Percentiles rank a stretch among this genome's conserved stretches.
phyloP scores from a whole-genome alignment of 2,113 vertebrate genomes.

The Psephotus haematonotus region DNA sequence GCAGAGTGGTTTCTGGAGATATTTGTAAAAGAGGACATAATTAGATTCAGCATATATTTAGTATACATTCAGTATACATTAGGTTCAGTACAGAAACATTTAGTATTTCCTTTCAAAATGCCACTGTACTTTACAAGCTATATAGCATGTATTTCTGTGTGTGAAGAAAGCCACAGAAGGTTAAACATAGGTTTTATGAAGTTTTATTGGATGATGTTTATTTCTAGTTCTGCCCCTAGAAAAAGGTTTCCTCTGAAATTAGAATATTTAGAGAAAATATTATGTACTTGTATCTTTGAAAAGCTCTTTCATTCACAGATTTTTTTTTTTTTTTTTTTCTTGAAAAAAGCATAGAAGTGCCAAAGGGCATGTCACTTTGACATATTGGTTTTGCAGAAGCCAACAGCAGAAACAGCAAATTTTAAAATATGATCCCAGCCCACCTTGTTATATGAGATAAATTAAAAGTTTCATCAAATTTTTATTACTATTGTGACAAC shows the following conservation, averaged over 20 bases:
- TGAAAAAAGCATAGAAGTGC: not conserved
- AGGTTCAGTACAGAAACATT: not conserved
- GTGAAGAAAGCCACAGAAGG: not conserved
- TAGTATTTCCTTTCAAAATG: not conserved
- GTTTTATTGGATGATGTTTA: not conserved
- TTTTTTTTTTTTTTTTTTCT: not conserved
- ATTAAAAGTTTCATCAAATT: conserved; percentile 13
- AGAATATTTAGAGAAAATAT: not conserved
- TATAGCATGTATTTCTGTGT: not conserved
- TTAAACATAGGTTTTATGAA: not conserved
- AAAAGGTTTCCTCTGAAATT: not conserved
- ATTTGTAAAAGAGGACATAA: not conserved
- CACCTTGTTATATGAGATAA: not conserved
- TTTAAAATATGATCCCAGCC: not conserved
- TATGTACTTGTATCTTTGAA: not conserved
- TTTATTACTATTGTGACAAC: conserved; percentile 15
- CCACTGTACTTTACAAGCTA: not conserved
- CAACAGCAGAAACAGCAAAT: not conserved
- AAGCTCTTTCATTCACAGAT: not conserved
- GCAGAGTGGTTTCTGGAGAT: not conserved
- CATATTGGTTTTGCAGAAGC: not conserved
- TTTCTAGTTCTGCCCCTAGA: not conserved
- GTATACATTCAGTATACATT: not conserved
- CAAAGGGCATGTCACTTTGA: not conserved
- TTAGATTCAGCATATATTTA: not conserved